A percentile compares a stretch with the other conserved stretches of the same genome.
phyloP scores from a whole-genome alignment of 2,888 invertebrate genomes.

The Spatulosminthurus flaviceps region DNA sequence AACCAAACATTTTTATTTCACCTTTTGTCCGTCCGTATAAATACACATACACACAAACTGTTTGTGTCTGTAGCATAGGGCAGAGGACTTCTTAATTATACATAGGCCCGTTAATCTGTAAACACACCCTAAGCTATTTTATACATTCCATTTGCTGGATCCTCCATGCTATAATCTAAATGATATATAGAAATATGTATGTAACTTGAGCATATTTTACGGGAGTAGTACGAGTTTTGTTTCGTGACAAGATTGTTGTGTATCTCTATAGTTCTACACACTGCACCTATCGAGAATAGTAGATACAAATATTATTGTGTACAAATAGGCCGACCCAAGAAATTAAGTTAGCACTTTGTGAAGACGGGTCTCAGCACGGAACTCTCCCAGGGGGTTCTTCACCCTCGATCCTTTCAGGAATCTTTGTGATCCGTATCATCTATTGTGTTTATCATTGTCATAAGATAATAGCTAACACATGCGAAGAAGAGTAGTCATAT shows the following conservation, averaged over 20 bases:
- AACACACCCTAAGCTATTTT: too few species aligned
- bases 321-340: slow-evolving; percentile 50
- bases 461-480: not conserved
- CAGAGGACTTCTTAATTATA: too few species aligned
- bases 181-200: too few species aligned
- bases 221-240: too few species aligned
- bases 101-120: too few species aligned
- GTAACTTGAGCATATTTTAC: too few species aligned
- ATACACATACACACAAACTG: not conserved
- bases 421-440: not conserved
- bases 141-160: too few species aligned
- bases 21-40: not conserved
- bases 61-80: too few species aligned
- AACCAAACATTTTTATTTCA: slow-evolving; percentile 18
- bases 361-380: slow-evolving; percentile 61
- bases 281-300: not conserved
- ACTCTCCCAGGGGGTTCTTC: slow-evolving; percentile 57
- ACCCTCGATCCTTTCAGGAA: slow-evolving; percentile 28
- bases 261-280: not conserved
- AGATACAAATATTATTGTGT: not conserved
- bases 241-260: too few species aligned
- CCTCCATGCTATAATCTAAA: too few species aligned
- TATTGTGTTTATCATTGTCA: slow-evolving; percentile 11
- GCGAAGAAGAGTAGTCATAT: not conserved
- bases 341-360: slow-evolving; percentile 63